Evolutionary conservation across 2,113 vertebrate genomes (phyloP).

Genomic region (Neolamprologus ventralis): DNA sequence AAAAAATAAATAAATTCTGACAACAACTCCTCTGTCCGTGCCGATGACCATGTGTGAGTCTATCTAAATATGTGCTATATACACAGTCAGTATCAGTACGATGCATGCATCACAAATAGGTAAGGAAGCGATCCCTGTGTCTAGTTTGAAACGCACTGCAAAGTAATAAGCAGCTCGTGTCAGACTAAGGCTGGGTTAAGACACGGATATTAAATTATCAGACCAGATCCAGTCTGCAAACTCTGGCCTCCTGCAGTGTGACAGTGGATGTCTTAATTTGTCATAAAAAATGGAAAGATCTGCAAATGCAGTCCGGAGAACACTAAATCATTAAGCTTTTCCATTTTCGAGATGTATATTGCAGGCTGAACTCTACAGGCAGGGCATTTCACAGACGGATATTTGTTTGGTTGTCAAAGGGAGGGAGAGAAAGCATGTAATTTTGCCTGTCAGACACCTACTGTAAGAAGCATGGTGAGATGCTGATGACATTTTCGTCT

Average conservation of each 20-base stretch:
- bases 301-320: neutral
- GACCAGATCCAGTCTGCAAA: neutral
- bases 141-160: neutral
- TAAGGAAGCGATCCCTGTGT: neutral
- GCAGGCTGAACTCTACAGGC: neutral
- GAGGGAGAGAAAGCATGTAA: neutral
- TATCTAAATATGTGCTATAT: neutral
- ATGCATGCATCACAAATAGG: neutral
- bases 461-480: neutral
- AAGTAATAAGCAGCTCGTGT: neutral
- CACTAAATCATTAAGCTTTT: neutral
- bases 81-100: neutral
- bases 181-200: neutral
- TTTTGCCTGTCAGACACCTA: conserved; percentile 12
- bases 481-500: conserved; percentile 15
- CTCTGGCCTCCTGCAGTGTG: neutral
- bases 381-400: neutral
- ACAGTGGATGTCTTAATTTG: neutral
- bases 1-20: neutral
- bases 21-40: neutral
- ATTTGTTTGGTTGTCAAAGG: neutral
- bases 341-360: neutral
- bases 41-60: neutral
- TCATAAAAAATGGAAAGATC: neutral
- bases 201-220: neutral